Base-by-base conservation (phyloP, 2,797 vertebrate species). In the Notolepis coatsorum region DNA sequence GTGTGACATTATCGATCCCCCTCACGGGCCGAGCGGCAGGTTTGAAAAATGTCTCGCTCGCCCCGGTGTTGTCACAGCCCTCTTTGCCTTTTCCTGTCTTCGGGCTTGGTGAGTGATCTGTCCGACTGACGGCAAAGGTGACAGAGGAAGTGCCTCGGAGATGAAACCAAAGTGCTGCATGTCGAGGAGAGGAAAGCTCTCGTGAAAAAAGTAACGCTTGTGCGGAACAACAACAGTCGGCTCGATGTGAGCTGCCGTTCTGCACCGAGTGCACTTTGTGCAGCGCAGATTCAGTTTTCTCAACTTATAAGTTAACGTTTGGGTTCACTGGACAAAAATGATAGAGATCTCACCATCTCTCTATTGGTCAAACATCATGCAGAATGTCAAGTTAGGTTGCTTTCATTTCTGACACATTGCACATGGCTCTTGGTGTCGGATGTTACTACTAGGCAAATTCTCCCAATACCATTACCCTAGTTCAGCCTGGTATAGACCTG, bases 1-100 rank as follows among this genome's bases (percentile, higher is more conserved):
- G 47, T 23, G 54, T 49, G 75, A 54, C 66, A 17, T 41, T 83
- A 88, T 86, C 65, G 70, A 86, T 87, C 62, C 28, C 41, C 62
- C 28, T 38, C 33, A 56, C 46, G 31, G 64, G n/a, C n/a, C n/a
- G 38, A 20, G 43, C 38, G 70, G 52, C 79, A 74, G 53, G 66
- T 84, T n/a, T 75, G 61, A 72, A 69, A 37, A 72, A 64, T 62
- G 72, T 76, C 50, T 75, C 61, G 35, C 72, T 88, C 47, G 58
- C 20, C n/a, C n/a, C 59, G 81, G 65, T 80, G 83, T 89, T 92
- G 86, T 86, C 70, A 79, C 77, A 79, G 84, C 52, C 17, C 21
- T 47, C 21, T 48, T 48, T 79, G 84, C 83, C 68, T 59, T 87
- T 91, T 90, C 90, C 89, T 92, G 86, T 80, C 73, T 82, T 70